Evolutionary conservation across 1,140 invertebrate genomes (phyloP).

Genomic region (Rhopalosiphum maidis): DNA sequence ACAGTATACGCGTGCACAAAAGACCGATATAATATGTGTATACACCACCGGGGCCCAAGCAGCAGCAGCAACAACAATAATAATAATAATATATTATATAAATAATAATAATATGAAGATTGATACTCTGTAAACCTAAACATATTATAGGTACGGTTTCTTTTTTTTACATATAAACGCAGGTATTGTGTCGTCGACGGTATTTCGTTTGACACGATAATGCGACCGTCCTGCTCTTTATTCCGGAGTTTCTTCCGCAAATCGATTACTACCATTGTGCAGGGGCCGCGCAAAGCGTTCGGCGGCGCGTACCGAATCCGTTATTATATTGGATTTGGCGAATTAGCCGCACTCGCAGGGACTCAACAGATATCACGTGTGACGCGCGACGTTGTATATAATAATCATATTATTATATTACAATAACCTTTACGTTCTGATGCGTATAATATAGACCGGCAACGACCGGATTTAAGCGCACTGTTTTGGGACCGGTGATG

Average conservation of each 20-base stretch:
- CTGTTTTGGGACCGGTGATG: background rate
- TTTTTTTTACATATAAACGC: background rate
- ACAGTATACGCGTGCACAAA: conserved; percentile 13
- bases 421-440: background rate
- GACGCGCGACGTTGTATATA: background rate
- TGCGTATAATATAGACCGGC: background rate
- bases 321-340: conserved; percentile 36
- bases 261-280: conserved; percentile 41
- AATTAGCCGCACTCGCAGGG: conserved; percentile 17
- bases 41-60: background rate
- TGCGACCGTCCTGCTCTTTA: conserved; percentile 30
- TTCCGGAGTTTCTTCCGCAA: conserved; percentile 37
- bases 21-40: background rate
- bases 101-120: conserved; percentile 17
- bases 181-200: background rate
- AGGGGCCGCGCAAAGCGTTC: background rate
- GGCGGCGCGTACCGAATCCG: conserved; percentile 37
- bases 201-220: conserved; percentile 25
- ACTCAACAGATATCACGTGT: background rate
- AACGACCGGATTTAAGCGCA: background rate
- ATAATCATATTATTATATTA: background rate
- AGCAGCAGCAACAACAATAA: background rate
- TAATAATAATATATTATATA: background rate
- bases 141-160: background rate
- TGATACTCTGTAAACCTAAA: background rate